These are phyloP conservation scores for Barypeithes pellucidus DNA, from an alignment of 2,888 invertebrate genomes.

Conservation along the genomic window DNA sequence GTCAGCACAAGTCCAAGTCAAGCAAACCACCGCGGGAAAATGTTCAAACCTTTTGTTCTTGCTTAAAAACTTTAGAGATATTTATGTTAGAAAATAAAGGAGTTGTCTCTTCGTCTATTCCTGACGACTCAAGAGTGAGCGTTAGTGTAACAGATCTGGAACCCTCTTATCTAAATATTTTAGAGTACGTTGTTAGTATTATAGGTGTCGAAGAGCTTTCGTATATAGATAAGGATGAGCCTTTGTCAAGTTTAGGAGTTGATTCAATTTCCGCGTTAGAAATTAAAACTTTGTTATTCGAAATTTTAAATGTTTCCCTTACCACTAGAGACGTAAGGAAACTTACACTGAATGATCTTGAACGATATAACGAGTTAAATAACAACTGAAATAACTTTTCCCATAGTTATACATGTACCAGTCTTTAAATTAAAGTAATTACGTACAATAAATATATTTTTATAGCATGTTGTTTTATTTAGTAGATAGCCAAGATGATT, in stretches of 20 bases:
- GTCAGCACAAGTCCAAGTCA: neutral
- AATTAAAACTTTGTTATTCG: constrained; percentile 17
- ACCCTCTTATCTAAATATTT: constrained; percentile 2
- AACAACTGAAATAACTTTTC: neutral
- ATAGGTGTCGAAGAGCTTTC: constrained; percentile 16
- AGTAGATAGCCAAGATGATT: no score
- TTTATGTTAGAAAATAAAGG: constrained; percentile 23
- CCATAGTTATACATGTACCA: neutral
- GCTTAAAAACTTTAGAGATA: constrained; percentile 20
- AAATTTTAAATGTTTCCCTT: constrained; percentile 3
- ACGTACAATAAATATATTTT: neutral
- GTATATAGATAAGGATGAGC: constrained; percentile 15
- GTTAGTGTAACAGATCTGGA: neutral
- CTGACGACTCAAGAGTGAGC: neutral
- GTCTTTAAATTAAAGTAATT: no score
- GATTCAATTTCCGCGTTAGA: constrained; percentile 28
- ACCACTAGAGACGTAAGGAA: constrained; percentile 15
- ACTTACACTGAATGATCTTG: constrained; percentile 22
- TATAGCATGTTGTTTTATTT: neutral
- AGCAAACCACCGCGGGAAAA: constrained; percentile 19
- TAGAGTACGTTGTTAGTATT: constrained; percentile 10
- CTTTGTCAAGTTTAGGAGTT: constrained; percentile 15
- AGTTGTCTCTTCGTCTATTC: constrained; percentile 10
- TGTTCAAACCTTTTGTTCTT: constrained; percentile 17
- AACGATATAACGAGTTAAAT: neutral